Evolutionary conservation across 2,113 vertebrate species (phyloP).

Genomic region (Vulpes vulpes): DNA sequence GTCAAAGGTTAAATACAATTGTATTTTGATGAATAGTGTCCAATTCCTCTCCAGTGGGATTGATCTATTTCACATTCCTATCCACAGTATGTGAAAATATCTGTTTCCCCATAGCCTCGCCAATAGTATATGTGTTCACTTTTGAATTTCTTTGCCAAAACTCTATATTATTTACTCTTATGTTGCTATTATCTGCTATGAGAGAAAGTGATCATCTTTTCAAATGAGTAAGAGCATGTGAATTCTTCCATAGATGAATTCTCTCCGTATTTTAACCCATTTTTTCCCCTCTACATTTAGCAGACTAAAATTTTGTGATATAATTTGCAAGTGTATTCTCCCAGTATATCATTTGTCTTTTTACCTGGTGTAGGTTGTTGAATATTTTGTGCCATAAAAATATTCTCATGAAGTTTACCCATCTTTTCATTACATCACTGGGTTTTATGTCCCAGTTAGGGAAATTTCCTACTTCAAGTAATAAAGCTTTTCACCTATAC

Average conservation of each 20-base stretch:
- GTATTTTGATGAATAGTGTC: background rate
- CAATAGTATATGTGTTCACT: background rate
- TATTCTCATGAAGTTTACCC: background rate
- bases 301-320: background rate
- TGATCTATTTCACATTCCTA: background rate
- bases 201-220: background rate
- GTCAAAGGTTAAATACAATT: background rate
- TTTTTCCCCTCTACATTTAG: background rate
- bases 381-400: background rate
- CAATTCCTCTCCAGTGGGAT: background rate
- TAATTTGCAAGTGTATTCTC: constrained; percentile 16
- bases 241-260: background rate
- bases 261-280: background rate
- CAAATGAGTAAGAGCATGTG: background rate
- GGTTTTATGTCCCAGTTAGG: background rate
- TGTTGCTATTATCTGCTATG: background rate
- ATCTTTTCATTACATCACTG: background rate
- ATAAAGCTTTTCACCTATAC: background rate
- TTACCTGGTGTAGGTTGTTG: background rate
- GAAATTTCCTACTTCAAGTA: background rate
- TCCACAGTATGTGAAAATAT: background rate
- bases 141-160: background rate
- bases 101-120: background rate
- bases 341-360: background rate
- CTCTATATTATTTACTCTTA: background rate